phyloP scores from a whole-genome alignment of 2,888 invertebrate species.

The Drosophila lacicola region DNA sequence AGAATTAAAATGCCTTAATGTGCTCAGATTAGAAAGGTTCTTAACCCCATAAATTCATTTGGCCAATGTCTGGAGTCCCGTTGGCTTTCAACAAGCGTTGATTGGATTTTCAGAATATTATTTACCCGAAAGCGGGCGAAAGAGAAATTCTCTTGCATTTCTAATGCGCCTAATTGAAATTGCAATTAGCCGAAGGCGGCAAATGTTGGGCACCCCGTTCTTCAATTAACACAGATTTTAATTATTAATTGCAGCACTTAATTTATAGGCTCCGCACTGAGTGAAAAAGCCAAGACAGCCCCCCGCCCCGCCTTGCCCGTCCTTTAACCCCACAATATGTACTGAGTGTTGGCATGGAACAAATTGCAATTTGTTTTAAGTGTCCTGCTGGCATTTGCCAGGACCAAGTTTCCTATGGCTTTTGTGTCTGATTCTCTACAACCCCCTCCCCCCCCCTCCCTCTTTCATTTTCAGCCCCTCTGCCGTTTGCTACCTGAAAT shows the following conservation, averaged over 20 bases:
- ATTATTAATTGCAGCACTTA: conserved; percentile 80
- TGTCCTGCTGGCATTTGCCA: conserved; percentile 61
- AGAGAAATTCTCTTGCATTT: conserved; percentile 16
- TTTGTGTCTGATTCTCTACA: conserved; percentile 41
- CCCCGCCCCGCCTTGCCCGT: neutral
- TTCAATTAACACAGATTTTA: conserved; percentile 79
- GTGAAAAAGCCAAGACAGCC: conserved; percentile 6
- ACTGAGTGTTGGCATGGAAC: conserved; percentile 60
- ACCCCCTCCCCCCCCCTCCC: neutral
- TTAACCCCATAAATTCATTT: conserved; percentile 8
- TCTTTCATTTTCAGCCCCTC: neutral
- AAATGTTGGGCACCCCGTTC: conserved; percentile 24
- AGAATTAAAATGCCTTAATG: no score
- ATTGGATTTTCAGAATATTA: conserved; percentile 20
- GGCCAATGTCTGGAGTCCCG: neutral
- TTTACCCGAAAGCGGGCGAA: conserved; percentile 6
- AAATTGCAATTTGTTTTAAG: conserved; percentile 78
- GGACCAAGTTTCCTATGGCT: conserved; percentile 64
- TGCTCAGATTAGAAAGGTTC: neutral
- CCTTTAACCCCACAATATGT: conserved; percentile 10
- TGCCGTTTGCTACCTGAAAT: conserved; percentile 9
- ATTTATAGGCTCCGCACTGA: conserved; percentile 66
- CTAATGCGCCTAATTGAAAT: conserved; percentile 71
- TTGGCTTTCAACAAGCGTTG: conserved; percentile 19
- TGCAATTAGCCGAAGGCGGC: conserved; percentile 65